Evolutionary conservation across 2,113 vertebrate species (phyloP), one percentile per base, ranked within the genome.

Genomic region (Pluvialis apricaria): DNA sequence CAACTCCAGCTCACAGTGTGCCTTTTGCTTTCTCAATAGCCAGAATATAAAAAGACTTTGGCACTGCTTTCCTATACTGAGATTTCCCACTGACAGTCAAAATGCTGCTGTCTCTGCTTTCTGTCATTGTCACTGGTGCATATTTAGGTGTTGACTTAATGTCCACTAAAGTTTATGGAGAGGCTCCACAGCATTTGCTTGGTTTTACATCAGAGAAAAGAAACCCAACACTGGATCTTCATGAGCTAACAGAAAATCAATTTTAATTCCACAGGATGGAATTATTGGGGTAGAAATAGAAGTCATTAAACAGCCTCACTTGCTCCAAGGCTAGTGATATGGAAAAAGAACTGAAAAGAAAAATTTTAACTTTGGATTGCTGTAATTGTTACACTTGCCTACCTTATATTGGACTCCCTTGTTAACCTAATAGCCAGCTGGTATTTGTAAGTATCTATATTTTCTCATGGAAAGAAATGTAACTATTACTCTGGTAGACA

Each of bases 191-290:
- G 75, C 0, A 0, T 92, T 88, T 14, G 0, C 54, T 79, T 91
- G 92, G 70, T 71, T 95, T 91, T 82, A 84, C 17, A 80, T 70
- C 58, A 90, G 65, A 57, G 81, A 65, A 85, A 90, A 92, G 51
- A 80, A 57, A 94, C 60, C 49, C 72, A 93, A 64, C 29, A 16
- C 54, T 92, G 95, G 94, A 95, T 96, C 97, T 96, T 96, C 86
- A 84, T 87, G 90, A 90, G 85, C 70, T 95, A 96, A 94, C 96
- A 97, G 97, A 98, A 98, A 98, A 98, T 97, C 96, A 97, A 97
- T 98, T 97, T 97, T 96, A 79, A 54, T 98, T 98, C 96, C 92
- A 92, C 82, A 93, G 92, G 80, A 95, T 44, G 72, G 69, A 97
- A 94, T 85, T 94, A 95, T 77, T 97, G 92, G 66, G 85, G 95